phyloP scores from a whole-genome alignment of 64 coral and sea anemone species.

The Actinia equina region DNA sequence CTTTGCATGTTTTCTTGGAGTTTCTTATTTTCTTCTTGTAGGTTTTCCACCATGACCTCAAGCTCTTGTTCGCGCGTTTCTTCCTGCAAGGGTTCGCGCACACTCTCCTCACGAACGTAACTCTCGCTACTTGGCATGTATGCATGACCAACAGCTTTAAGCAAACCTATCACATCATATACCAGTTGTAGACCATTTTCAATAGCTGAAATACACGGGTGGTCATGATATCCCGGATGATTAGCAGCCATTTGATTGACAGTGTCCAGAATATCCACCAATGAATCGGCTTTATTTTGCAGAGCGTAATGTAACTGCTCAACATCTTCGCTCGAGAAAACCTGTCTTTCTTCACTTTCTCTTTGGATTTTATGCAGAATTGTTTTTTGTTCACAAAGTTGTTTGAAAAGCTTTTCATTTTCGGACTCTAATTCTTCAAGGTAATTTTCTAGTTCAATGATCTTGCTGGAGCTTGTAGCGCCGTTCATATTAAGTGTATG shows the following conservation, averaged over 20 bases:
- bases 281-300: not conserved
- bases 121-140: not conserved
- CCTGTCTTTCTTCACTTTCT: not conserved
- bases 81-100: not conserved
- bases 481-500: not conserved
- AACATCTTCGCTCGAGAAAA: not conserved
- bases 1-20: not conserved
- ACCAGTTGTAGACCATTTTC: constrained; percentile 7
- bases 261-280: not conserved
- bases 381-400: not conserved
- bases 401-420: not conserved
- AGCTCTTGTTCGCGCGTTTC: not conserved
- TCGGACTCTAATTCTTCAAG: constrained; percentile 5
- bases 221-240: not conserved
- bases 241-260: not conserved
- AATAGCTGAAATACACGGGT: not conserved
- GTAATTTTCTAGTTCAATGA: not conserved
- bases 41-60: not conserved
- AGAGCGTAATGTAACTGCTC: not conserved
- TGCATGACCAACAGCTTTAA: not conserved
- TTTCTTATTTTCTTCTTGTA: not conserved
- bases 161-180: not conserved
- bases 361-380: not conserved
- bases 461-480: not conserved
- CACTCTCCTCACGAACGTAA: not conserved